A percentile compares a stretch with the other conserved stretches of the same genome.
These are phyloP conservation scores for Drosophila greeni DNA, from an alignment of 2,888 invertebrate species.

Conservation along the genomic window DNA sequence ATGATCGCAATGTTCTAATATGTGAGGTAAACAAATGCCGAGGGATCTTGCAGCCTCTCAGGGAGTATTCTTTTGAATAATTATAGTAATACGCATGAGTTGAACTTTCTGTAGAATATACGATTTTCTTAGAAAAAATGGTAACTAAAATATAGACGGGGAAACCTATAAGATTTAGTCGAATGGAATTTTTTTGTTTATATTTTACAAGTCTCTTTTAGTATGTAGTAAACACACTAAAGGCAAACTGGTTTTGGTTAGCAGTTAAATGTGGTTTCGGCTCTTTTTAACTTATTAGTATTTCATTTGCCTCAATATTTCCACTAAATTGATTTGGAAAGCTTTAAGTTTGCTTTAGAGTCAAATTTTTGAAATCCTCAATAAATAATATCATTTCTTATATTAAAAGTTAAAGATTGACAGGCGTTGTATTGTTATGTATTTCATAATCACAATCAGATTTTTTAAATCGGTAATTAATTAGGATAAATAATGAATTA, in stretches of 20 bases:
- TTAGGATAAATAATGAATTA: neutral
- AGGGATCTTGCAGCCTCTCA: conserved; percentile 21
- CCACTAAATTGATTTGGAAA: neutral
- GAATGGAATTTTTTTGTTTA: conserved; percentile 10
- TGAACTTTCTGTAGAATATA: too few relatives aligned
- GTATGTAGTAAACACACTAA: neutral
- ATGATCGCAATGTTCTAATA: conserved; percentile 57
- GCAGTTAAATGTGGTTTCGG: conserved; percentile 21
- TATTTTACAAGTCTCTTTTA: neutral
- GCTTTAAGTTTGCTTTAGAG: neutral
- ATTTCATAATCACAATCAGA: too few relatives aligned
- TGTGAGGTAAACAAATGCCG: conserved; percentile 49
- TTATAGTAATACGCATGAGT: neutral
- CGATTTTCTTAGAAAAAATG: neutral
- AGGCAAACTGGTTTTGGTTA: conserved; percentile 9
- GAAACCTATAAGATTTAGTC: neutral
- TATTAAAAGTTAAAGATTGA: neutral
- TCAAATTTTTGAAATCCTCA: neutral
- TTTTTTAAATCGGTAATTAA: neutral
- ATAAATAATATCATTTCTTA: neutral
- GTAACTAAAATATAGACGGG: neutral
- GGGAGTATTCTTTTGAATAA: neutral
- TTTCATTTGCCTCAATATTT: neutral
- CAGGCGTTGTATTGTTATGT: too few relatives aligned
- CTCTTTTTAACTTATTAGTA: conserved; percentile 22